These are phyloP conservation scores for Macrotis lagotis DNA, from an alignment of 2,113 vertebrate genomes.

Conservation along the genomic window DNA sequence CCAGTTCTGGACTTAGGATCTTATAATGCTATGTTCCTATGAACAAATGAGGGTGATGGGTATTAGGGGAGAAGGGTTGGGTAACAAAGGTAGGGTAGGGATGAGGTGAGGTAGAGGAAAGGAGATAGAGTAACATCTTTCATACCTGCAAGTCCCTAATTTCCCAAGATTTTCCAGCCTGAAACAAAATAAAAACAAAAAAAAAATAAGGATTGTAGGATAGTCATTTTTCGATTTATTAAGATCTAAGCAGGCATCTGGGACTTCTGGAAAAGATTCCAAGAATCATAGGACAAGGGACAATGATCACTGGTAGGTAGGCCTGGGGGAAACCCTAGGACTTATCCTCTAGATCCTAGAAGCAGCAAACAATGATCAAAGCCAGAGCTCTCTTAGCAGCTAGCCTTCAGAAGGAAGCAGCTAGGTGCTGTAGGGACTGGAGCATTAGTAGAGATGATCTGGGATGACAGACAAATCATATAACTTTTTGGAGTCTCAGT, in stretches of 20 bases:
- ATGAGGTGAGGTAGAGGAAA: neutral
- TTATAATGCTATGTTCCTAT: neutral
- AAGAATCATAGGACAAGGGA: neutral
- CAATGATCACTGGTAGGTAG: neutral
- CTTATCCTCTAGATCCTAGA: neutral
- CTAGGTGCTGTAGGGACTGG: neutral
- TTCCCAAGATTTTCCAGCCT: rapidly evolving
- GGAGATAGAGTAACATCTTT: neutral
- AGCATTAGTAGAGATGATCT: too few relatives aligned
- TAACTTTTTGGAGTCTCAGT: too few relatives aligned
- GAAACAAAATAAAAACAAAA: neutral
- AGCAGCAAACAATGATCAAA: neutral
- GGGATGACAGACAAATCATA: neutral
- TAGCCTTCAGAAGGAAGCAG: neutral
- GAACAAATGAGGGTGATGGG: neutral
- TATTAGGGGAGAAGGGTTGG: neutral
- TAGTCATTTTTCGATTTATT: neutral
- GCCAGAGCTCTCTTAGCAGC: neutral
- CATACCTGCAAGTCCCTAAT: neutral
- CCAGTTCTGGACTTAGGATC: neutral
- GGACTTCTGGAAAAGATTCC: neutral
- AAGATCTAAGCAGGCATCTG: neutral
- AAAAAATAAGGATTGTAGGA: neutral
- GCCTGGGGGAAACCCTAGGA: neutral
- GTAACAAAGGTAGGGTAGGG: neutral